Evolutionary conservation across 2,113 vertebrate genomes (phyloP), one percentile per base, ranked within the genome.

Genomic region (Genyomyrus donnyi): DNA sequence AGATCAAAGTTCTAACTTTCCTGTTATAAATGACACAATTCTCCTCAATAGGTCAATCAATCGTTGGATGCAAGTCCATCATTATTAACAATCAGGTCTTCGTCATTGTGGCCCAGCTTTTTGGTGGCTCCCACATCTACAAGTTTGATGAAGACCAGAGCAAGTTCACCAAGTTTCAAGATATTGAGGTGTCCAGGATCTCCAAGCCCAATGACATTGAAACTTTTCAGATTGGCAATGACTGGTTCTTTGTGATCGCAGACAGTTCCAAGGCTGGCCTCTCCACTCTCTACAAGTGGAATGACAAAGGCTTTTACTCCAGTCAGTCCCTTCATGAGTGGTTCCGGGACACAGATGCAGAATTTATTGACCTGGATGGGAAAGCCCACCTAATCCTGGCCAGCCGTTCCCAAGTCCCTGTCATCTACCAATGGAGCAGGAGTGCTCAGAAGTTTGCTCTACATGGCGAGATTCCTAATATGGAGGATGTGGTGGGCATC

Each of bases 161-260:
- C 90, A 97, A 97, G 89, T 99, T 99, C 93, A 97, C 96, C 94
- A 99, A 99, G 93, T 99, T 99, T 95, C 98, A 99, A 89, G 98
- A 99, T 93, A 99, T 99, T 0, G 98, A 99, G 92, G 98, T 97
- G 4, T 98, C 98, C 89, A 97, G 97, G 90, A 98, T 99, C 92
- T 99, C 98, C 93, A 99, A 99, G 94, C 98, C 98, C 85, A 99
- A 99, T 0, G 98, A 99, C 92, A 98, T 98, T 0, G 98, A 99
- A 88, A 95, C 97, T 2, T 99, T 99, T 90, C 97, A 98, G 94
- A 98, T 99, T 24, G 97, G 97, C 9, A 94, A 95, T 0, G 98
- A 99, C 87, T 97, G 96, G 66, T 99, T 97, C 95, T 99, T 99
- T 91, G 95, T 99, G 90, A 98, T 99, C 8, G 98, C 97, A 0